Conservation (phyloP, 2,797 vertebrate genomes). For the Euphonia xanthogaster region DNA sequence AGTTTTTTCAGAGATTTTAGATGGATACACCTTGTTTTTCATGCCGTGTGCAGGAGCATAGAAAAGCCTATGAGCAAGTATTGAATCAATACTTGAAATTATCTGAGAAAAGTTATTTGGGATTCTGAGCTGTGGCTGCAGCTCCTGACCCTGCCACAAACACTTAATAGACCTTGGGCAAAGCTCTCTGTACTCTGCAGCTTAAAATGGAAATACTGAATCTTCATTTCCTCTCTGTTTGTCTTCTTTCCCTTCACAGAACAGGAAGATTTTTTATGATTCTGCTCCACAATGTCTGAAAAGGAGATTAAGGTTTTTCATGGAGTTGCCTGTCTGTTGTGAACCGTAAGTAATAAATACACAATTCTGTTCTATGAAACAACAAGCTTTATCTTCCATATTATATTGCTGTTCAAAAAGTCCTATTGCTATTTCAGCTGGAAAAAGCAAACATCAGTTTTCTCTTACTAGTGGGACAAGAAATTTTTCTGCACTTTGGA, state of each 20-base stretch:
- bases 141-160: background rate
- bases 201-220: background rate
- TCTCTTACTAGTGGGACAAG: background rate
- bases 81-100: background rate
- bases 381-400: background rate
- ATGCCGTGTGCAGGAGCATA: background rate
- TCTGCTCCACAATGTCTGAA: background rate
- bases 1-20: background rate
- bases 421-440: background rate
- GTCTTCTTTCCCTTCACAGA: background rate
- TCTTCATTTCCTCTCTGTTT: background rate
- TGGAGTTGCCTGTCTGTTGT: background rate
- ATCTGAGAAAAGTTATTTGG: background rate
- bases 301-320: background rate
- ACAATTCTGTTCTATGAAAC: background rate
- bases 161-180: background rate
- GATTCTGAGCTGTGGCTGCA: background rate
- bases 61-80: background rate
- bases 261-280: background rate
- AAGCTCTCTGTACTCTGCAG: background rate
- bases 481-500: background rate
- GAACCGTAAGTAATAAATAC: background rate
- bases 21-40: background rate
- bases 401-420: background rate
- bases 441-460: background rate